phyloP scores from a whole-genome alignment of 2,888 invertebrate species.

The Dexiosoma caninum region DNA sequence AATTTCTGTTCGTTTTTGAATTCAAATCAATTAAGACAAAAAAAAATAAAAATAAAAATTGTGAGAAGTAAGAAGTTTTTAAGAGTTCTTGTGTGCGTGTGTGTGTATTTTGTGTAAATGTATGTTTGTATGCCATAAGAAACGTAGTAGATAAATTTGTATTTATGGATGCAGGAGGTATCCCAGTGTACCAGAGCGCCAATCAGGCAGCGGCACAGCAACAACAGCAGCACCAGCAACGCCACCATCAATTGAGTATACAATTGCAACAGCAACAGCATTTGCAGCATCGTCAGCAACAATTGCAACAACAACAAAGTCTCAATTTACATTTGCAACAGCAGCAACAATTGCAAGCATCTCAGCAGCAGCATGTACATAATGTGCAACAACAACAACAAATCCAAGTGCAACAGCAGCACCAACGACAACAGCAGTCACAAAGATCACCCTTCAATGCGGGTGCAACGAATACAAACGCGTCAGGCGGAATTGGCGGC shows the following conservation, averaged over 20 bases:
- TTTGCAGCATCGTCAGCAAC: constrained; percentile 68
- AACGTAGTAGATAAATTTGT: constrained; percentile 67
- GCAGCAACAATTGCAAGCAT: constrained; percentile 67
- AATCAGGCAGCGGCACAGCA: constrained; percentile 78
- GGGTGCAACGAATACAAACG: constrained; percentile 67
- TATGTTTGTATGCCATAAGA: constrained; percentile 68
- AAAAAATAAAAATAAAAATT: not conserved
- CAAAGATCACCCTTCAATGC: constrained; percentile 73
- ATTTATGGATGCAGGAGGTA: constrained; percentile 79
- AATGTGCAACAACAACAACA: constrained; percentile 72
- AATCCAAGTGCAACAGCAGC: constrained; percentile 70
- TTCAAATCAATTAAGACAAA: constrained; percentile 63
- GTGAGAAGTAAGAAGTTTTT: not conserved
- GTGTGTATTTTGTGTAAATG: too few species aligned
- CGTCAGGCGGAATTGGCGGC: constrained; percentile 72
- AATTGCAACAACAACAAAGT: constrained; percentile 68
- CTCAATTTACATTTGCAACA: constrained; percentile 77
- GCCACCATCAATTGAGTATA: constrained; percentile 75
- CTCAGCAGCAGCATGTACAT: constrained; percentile 66
- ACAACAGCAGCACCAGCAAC: constrained; percentile 80
- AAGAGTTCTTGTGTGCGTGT: not conserved
- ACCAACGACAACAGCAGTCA: constrained; percentile 64
- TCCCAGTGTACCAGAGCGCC: constrained; percentile 79
- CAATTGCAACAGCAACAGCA: constrained; percentile 74
- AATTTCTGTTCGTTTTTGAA: not conserved